phyloP scores from a whole-genome alignment of 1,140 invertebrate species.

The Trichogramma pretiosum region DNA sequence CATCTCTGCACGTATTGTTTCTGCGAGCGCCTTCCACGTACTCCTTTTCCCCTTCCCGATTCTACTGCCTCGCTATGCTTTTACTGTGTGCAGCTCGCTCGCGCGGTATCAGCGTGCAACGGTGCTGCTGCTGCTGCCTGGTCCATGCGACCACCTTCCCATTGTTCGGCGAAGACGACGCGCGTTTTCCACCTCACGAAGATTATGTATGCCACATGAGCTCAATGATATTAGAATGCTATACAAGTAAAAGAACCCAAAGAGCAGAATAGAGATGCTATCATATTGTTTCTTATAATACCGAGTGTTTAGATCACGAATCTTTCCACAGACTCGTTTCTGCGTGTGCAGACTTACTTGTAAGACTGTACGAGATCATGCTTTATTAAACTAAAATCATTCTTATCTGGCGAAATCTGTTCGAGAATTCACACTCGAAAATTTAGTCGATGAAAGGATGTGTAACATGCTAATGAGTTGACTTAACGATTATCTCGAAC shows the following conservation, averaged over 20 bases:
- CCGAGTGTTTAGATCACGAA: background rate
- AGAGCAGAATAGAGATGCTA: background rate
- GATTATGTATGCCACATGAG: too few species aligned
- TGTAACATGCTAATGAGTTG: background rate
- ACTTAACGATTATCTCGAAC: background rate
- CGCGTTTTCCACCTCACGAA: too few species aligned
- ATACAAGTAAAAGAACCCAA: background rate
- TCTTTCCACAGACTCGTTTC: slow-evolving; percentile 20
- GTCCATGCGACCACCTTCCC: too few species aligned
- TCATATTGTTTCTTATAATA: background rate
- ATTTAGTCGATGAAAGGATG: slow-evolving; percentile 22
- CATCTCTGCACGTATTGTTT: too few species aligned
- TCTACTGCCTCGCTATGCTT: too few species aligned
- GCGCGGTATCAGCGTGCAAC: too few species aligned
- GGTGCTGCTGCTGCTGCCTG: too few species aligned
- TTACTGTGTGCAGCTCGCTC: too few species aligned
- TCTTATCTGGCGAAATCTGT: too few species aligned
- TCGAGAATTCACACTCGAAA: slow-evolving; percentile 19
- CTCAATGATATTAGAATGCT: slow-evolving; percentile 23
- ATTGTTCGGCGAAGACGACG: too few species aligned
- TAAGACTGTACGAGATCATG: background rate
- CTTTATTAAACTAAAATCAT: slow-evolving; percentile 24
- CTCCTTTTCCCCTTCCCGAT: too few species aligned
- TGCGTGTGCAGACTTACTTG: slow-evolving; percentile 18
- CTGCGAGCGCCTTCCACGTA: too few species aligned